Conservation (phyloP, 2,888 invertebrate species). For the Chalcosyrphus nemorum region DNA sequence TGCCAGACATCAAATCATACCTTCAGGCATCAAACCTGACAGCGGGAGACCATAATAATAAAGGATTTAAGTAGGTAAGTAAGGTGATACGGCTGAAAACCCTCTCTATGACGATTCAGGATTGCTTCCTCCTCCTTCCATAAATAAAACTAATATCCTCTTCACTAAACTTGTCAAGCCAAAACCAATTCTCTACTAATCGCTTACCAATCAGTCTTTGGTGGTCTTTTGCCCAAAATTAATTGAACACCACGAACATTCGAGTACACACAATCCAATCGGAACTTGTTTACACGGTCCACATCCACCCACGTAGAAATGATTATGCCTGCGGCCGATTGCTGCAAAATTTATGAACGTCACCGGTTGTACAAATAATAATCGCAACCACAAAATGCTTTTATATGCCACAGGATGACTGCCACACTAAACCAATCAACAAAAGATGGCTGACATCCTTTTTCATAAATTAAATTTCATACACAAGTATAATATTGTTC, state of each 20-base stretch:
- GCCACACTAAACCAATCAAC: too few species aligned
- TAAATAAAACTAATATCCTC: not conserved
- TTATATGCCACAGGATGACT: not conserved
- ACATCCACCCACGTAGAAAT: not conserved
- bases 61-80: too few species aligned
- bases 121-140: too few species aligned
- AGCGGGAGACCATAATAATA: too few species aligned
- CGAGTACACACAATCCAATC: slow-evolving; percentile 61
- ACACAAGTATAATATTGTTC: not conserved
- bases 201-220: not conserved
- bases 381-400: slow-evolving; percentile 22
- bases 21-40: too few species aligned
- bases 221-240: slow-evolving; percentile 42
- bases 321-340: slow-evolving; percentile 36
- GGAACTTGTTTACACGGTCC: slow-evolving; percentile 16
- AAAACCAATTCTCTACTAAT: slow-evolving; percentile 11
- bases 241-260: slow-evolving; percentile 62
- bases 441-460: slow-evolving; percentile 28
- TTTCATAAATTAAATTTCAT: slow-evolving; percentile 33
- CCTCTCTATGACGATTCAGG: too few species aligned
- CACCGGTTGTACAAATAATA: slow-evolving; percentile 47
- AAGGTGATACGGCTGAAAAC: too few species aligned
- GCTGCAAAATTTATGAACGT: slow-evolving; percentile 45
- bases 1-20: too few species aligned
- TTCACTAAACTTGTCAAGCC: not conserved